Conservation (phyloP, 2,888 invertebrate genomes). For the Horisme vitalbata region DNA sequence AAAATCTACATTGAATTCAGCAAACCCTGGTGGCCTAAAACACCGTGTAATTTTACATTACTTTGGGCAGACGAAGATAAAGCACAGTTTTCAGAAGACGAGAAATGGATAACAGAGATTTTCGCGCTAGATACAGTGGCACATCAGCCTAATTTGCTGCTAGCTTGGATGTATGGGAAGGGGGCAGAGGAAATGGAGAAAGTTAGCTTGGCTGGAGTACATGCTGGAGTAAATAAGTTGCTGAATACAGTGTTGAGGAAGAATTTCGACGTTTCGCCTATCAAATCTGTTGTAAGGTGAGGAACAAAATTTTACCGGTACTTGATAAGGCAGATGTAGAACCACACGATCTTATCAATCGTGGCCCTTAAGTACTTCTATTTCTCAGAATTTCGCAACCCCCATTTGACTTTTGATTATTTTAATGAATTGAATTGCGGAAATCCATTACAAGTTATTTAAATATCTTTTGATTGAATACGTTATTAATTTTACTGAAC, state of each 20-base stretch:
- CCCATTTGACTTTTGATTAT: too few species aligned
- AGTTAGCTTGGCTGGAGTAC: constrained; percentile 75
- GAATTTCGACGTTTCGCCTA: constrained; percentile 76
- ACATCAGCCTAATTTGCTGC: constrained; percentile 82
- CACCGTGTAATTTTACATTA: constrained; percentile 73
- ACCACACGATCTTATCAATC: too few species aligned
- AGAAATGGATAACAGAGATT: constrained; percentile 84
- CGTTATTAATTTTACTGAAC: too few species aligned
- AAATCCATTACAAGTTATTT: too few species aligned
- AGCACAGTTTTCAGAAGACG: constrained; percentile 63
- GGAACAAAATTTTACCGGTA: too few species aligned
- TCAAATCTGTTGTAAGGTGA: constrained; percentile 80
- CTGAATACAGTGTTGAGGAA: constrained; percentile 78
- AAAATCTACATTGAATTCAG: constrained; percentile 88
- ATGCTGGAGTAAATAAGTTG: constrained; percentile 77
- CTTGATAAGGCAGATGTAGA: too few species aligned
- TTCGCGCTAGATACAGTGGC: constrained; percentile 84
- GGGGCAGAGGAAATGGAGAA: constrained; percentile 85
- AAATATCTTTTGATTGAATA: too few species aligned
- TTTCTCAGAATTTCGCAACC: too few species aligned
- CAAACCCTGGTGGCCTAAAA: constrained; percentile 84
- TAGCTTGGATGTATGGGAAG: constrained; percentile 86
- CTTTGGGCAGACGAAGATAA: constrained; percentile 83
- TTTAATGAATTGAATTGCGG: too few species aligned
- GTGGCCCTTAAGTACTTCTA: too few species aligned